phyloP scores from a whole-genome alignment of 2,888 invertebrate genomes.

The Nemapogon koenigi region DNA sequence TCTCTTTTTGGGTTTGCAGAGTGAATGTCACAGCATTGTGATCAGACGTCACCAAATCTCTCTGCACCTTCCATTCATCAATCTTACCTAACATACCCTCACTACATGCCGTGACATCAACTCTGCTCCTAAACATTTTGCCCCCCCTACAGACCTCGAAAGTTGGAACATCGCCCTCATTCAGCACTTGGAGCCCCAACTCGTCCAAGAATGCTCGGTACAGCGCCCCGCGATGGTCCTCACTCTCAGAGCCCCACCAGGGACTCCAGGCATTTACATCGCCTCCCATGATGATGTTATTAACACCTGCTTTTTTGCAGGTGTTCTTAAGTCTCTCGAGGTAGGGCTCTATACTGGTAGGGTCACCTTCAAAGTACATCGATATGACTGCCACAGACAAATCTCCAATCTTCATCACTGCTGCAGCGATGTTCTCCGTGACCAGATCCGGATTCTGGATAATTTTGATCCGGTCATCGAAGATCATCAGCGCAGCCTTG shows the following conservation, averaged over 20 bases:
- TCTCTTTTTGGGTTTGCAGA: constrained; percentile 1
- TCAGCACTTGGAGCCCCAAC: constrained; percentile 4
- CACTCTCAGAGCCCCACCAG: constrained; percentile 11
- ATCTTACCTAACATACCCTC: constrained; percentile 6
- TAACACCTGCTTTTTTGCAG: background rate
- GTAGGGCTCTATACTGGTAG: constrained; percentile 1
- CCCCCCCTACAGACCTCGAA: constrained; percentile 1
- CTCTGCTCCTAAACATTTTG: background rate
- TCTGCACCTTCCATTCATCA: constrained; percentile 12
- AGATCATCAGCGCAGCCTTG: constrained; percentile 12
- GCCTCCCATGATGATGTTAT: constrained; percentile 4
- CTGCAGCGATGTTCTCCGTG: constrained; percentile 8
- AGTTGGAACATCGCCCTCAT: constrained; percentile 3
- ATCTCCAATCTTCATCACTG: background rate
- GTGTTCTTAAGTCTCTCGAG: constrained; percentile 1
- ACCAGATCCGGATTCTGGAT: constrained; percentile 3
- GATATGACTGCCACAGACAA: constrained; percentile 8
- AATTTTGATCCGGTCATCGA: constrained; percentile 8
- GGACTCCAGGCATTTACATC: constrained; percentile 10
- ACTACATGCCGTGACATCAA: constrained; percentile 6
- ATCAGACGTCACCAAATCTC: constrained; percentile 12
- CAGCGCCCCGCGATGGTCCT: constrained; percentile 9
- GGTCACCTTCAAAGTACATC: constrained; percentile 11
- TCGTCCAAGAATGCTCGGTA: background rate
- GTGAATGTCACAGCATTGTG: constrained; percentile 13